Evolutionary conservation across 1,140 invertebrate genomes (phyloP), one percentile per base, ranked within the genome.

Genomic region (Anoplolepis gracilipes): DNA sequence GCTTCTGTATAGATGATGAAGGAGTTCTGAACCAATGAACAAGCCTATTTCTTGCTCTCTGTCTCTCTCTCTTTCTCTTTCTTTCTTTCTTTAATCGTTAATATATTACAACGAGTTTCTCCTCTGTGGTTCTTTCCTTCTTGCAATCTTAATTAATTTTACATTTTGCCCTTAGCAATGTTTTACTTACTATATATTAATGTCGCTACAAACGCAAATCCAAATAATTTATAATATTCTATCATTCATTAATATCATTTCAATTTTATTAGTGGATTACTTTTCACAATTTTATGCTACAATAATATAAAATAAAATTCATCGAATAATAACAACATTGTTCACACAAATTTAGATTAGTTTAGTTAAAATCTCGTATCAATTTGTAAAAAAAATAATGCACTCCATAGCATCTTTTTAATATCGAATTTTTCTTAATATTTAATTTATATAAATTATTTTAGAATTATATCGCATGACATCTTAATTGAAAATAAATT

Each of bases 31-130:
- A 33, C 19, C 16, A 33, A 16, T 28, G 25, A 33, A 46, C 4
- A 49, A 49, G 5, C 46, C 25, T 55, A 25, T 57, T 0, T 72
- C 42, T 33, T 10, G 53, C 22, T 30, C 46, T 72, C 16, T 30
- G n/a, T n/a, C n/a, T n/a, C n/a, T 55, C 46, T 57, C 0, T 72
- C 42, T 33, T 10, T 72, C 22, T 30, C 46, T 72, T 8, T 30
- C 25, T 72, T 25, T 72, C 42, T 59, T 30, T 67, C 22, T 79
- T 28, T 59, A 36, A 22, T 75, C 30, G 25, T 69, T 39, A n/a
- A n/a, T n/a, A 39, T 70, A 76, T 89, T 61, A 64, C 85, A 85
- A 85, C 69, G 75, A 88, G 82, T 85, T 61, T 62, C 78, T 70
- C 79, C 16, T 57, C 25, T 82, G 28, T 25, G 3, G 3, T 75